Base-by-base conservation (phyloP, 2,113 vertebrate species). In the Crotalus tigris region DNA sequence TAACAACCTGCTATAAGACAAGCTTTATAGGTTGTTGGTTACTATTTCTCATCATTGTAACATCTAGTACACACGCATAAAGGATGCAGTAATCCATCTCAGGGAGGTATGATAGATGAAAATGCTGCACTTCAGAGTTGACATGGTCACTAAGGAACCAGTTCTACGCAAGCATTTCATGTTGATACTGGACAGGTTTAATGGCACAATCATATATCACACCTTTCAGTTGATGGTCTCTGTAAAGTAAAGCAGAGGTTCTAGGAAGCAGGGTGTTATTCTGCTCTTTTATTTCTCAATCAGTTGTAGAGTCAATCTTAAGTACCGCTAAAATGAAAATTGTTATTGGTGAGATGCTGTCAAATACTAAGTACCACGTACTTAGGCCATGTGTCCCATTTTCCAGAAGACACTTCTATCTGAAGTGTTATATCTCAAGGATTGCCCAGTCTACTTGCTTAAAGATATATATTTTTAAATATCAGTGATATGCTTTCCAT, bases 121-220 rank as follows among this genome's bases (percentile, higher is more conserved):
- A 88, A 33, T 19, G 44, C 29, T 86, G 92, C 75, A 75, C 85
- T 44, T 55, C 49, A 33, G 85, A 17, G 39, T 39, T 90, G 88
- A 90, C 88, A 90, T 53, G 88, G 88, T 59, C 92, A 93, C 88
- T 90, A 93, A 90, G 55, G 75, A 93, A 46, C 24, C 88, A 58
- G 61, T 89, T 33, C 51, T 26, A 19, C 29, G 53, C 85, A 88
- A 54, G 69, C 88, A 86, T 19, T 90, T 93, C 69, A 85, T 23
- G 15, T 33, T 54, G 46, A 64, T 92, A 24, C 12, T 17, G 46
- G 85, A 54, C 46, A 69, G 85, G 86, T 92, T 85, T 85, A 33
- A 44, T 86, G 75, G 51, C 75, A 90, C 69, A 51, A 58, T 11
- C 26, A 93, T 93, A 90, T 54, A 93, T 93, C 92, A 90, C 17